phyloP scores from a whole-genome alignment of 2,888 invertebrate species.

The Eurytoma californica region DNA sequence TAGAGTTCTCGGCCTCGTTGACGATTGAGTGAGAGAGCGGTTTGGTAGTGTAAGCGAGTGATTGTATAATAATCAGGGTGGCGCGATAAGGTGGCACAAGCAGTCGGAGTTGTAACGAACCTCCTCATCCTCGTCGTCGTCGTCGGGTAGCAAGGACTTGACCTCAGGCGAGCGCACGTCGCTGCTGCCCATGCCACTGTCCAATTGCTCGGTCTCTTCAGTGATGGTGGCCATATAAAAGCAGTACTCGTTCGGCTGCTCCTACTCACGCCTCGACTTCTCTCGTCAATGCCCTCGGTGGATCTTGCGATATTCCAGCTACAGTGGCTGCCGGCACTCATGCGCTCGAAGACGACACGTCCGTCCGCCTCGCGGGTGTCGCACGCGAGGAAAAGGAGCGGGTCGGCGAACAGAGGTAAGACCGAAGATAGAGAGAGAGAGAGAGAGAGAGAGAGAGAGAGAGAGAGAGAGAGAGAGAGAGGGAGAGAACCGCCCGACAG shows the following conservation, averaged over 20 bases:
- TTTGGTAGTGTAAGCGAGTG: background rate
- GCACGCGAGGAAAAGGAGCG: background rate
- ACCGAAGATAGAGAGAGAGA: background rate
- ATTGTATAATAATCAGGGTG: constrained; percentile 27
- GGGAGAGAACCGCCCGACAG: background rate
- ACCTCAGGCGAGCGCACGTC: constrained; percentile 70
- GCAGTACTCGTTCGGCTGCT: constrained; percentile 14
- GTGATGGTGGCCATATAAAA: constrained; percentile 66
- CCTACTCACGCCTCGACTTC: background rate
- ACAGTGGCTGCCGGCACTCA: background rate
- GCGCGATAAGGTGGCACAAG: constrained; percentile 2
- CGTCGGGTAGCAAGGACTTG: constrained; percentile 69
- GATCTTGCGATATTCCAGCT: background rate
- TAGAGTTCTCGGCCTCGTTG: background rate
- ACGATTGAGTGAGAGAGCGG: background rate
- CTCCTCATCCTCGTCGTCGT: constrained; percentile 67
- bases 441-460: background rate
- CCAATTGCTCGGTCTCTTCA: constrained; percentile 66
- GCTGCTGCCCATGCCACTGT: constrained; percentile 72
- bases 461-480: background rate
- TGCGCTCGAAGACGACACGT: background rate
- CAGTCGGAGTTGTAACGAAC: constrained; percentile 7
- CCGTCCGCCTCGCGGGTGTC: background rate
- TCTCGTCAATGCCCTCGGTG: background rate
- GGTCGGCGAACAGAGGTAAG: no score